These are phyloP conservation scores for Nomada fucata DNA, from an alignment of 2,888 invertebrate genomes.

Conservation along the genomic window DNA sequence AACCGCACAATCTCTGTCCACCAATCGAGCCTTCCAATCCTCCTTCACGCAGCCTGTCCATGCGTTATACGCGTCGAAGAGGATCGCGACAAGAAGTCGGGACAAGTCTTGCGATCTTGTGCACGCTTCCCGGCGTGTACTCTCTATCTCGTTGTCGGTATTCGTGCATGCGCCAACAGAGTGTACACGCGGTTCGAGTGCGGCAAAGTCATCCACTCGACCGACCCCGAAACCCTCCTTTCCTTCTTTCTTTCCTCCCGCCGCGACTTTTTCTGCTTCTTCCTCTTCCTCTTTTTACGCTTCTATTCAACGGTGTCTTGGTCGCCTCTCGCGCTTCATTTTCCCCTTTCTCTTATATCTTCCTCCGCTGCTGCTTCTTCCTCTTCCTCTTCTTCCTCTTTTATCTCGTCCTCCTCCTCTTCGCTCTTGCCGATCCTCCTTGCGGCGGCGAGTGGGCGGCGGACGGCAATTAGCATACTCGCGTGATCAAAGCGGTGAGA, in stretches of 20 bases:
- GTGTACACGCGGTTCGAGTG: slow-evolving; percentile 47
- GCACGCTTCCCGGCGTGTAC: slow-evolving; percentile 36
- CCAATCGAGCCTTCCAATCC: background rate
- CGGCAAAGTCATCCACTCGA: slow-evolving; percentile 68
- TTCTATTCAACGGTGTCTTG: background rate
- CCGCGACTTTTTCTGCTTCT: background rate
- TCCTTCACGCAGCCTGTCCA: background rate
- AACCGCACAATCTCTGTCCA: background rate
- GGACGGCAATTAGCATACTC: slow-evolving; percentile 74
- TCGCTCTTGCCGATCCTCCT: slow-evolving; percentile 23
- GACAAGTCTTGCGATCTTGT: slow-evolving; percentile 17
- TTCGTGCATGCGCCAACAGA: slow-evolving; percentile 51
- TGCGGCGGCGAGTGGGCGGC: slow-evolving; percentile 63
- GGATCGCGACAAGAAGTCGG: slow-evolving; percentile 18
- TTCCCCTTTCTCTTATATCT: slow-evolving; percentile 5
- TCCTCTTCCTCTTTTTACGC: too few relatives aligned
- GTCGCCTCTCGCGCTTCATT: slow-evolving; percentile 3
- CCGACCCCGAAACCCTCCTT: slow-evolving; percentile 57
- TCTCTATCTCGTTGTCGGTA: slow-evolving; percentile 26
- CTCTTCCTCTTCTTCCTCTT: slow-evolving; percentile 26
- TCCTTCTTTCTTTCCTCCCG: slow-evolving; percentile 27
- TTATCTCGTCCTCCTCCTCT: slow-evolving; percentile 11
- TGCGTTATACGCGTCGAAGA: slow-evolving; percentile 17
- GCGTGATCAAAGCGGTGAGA: slow-evolving; percentile 72
- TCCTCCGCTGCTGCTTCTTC: slow-evolving; percentile 20